Evolutionary conservation across 2,113 vertebrate genomes (phyloP).

Genomic region (Pelmatolapia mariae): DNA sequence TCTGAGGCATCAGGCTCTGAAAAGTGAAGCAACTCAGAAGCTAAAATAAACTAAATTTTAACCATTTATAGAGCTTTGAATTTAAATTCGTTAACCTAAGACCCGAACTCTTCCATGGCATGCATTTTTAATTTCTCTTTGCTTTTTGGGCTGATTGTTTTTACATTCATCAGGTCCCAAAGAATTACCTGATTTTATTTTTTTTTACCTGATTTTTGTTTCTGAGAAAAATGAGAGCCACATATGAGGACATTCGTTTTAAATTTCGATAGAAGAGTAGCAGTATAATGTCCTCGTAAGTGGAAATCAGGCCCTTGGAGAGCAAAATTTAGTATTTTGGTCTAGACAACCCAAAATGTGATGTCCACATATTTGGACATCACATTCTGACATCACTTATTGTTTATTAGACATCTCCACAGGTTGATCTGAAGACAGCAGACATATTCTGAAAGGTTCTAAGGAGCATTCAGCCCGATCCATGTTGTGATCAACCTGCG

Average conservation of each 20-base stretch:
- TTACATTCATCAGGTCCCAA: background rate
- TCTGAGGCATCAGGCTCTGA: background rate
- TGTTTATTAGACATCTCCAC: background rate
- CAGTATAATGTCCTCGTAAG: background rate
- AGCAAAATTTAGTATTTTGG: background rate
- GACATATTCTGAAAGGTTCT: background rate
- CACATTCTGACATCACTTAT: rapidly evolving
- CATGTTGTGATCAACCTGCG: background rate
- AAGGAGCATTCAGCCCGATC: background rate
- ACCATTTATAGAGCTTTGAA: background rate
- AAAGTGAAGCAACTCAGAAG: background rate
- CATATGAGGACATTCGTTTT: background rate
- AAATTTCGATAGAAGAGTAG: background rate
- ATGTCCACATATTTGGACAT: too few species aligned
- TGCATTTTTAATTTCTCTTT: background rate
- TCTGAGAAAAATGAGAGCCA: background rate
- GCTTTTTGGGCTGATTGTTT: background rate
- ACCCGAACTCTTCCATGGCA: rapidly evolving
- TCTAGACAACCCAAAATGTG: background rate
- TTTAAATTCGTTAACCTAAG: background rate
- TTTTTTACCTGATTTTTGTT: background rate
- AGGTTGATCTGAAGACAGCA: background rate
- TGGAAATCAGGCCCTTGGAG: rapidly evolving
- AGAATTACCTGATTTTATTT: background rate
- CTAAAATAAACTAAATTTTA: background rate